Conservation (phyloP, 2,888 invertebrate species). For the Mesochorus sp. region DNA sequence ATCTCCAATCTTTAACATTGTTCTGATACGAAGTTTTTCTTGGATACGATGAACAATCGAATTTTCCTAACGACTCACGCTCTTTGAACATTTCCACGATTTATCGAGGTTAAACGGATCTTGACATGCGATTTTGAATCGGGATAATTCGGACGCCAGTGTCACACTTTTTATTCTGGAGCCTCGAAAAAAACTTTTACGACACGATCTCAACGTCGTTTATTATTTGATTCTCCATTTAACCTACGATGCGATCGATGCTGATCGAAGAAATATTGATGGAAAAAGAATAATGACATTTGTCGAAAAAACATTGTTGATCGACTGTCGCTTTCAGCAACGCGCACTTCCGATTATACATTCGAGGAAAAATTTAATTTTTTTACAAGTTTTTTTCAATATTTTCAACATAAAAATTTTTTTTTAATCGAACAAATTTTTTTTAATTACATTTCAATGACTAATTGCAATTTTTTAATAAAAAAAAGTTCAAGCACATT, state of each 20-base stretch:
- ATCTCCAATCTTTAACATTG: neutral
- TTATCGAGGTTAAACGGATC: too few relatives aligned
- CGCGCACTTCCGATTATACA: slow-evolving; percentile 25
- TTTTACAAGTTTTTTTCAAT: neutral
- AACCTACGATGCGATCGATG: slow-evolving; percentile 20
- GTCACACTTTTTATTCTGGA: neutral
- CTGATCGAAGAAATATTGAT: neutral
- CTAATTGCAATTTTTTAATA: neutral
- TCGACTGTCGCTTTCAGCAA: neutral
- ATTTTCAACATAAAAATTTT: neutral
- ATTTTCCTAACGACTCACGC: neutral
- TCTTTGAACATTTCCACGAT: slow-evolving; percentile 43
- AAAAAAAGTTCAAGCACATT: neutral
- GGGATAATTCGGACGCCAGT: neutral
- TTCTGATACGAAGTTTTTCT: slow-evolving; percentile 6
- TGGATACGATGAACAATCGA: slow-evolving; percentile 18
- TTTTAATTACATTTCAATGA: too few relatives aligned
- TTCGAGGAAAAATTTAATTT: neutral
- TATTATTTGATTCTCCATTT: slow-evolving; percentile 8
- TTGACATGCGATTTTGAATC: neutral
- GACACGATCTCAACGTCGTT: neutral
- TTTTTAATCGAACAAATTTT: neutral
- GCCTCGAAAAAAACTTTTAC: neutral
- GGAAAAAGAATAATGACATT: neutral
- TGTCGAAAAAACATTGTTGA: neutral